Evolutionary conservation across 2,797 vertebrate species (phyloP), one percentile per base, ranked within the genome.

Genomic region (Pteronotus mesoamericanus): DNA sequence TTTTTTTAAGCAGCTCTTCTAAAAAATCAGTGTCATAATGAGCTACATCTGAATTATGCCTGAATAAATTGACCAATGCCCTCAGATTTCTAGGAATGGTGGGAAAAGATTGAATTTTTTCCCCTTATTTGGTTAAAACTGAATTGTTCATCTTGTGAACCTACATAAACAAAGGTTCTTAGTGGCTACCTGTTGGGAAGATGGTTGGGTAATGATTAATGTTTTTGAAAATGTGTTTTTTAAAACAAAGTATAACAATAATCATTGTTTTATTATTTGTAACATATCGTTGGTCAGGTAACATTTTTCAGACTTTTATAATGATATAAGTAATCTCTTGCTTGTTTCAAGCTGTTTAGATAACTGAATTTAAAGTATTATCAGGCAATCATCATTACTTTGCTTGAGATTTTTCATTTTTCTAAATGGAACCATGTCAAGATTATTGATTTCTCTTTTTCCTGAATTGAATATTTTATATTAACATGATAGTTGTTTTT

Each of bases 321-420:
- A 83, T 72, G 46, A 77, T 61, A 16, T 51, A 89, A 79, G 74
- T 94, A 75, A 42, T 51, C 39, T 80, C 64, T 71, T 88, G 32
- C 53, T 77, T 32, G 39, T 64, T 80, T 85, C 72, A 91, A 72
- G 51, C 42, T 95, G 16, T 92, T 85, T 64, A 48, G 66, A 59
- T 89, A 89, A 75, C 86, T 82, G 48, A 64, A 87, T 93, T 94
- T 53, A 91, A 95, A 85, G 21, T 32, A 75, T 42, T 74, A 39
- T 32, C 5, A 72, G 66, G 44, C 46, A 77, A 8, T 91, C 42
- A 66, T 94, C 44, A 24, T 95, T 85, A 91, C 19, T 14, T 82
- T n/a, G n/a, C n/a, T n/a, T 71, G 39, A 51, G 34, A 44, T 74
- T 74, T 94, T 78, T 89, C 7, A 22, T 64, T 96, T 79, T 91